Conservation (phyloP, 2,113 vertebrate species). For the Beaufortia kweichowensis region DNA sequence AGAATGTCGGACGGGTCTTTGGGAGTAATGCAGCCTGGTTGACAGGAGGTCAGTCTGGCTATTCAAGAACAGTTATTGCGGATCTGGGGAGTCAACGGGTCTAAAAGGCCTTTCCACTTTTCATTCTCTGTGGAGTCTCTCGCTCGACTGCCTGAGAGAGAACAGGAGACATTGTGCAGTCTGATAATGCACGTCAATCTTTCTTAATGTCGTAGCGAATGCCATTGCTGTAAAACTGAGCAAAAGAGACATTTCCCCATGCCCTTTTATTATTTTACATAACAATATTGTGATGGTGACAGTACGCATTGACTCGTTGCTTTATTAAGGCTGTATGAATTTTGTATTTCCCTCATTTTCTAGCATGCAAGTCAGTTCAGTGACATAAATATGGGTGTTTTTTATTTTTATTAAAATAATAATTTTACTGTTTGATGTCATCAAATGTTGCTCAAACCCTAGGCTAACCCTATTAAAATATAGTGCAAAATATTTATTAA, state of each 20-base stretch:
- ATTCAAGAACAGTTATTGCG: slow-evolving; percentile 64
- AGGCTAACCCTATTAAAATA: too few relatives aligned
- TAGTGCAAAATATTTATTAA: too few relatives aligned
- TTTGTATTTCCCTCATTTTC: too few relatives aligned
- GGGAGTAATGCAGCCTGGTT: slow-evolving; percentile 58
- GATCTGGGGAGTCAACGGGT: slow-evolving; percentile 56
- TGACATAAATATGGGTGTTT: too few relatives aligned
- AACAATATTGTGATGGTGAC: slow-evolving; percentile 39
- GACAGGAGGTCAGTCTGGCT: slow-evolving; percentile 67
- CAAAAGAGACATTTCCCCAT: slow-evolving; percentile 16
- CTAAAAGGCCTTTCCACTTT: slow-evolving; percentile 59
- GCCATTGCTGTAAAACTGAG: slow-evolving; percentile 53
- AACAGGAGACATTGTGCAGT: slow-evolving; percentile 70
- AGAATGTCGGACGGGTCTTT: slow-evolving; percentile 66
- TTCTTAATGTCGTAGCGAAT: slow-evolving; percentile 69
- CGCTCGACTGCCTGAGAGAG: slow-evolving; percentile 58
- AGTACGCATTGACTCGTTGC: not conserved
- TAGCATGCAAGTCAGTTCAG: too few relatives aligned
- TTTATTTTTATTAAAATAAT: too few relatives aligned
- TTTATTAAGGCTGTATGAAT: not conserved
- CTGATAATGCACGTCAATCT: slow-evolving; percentile 74
- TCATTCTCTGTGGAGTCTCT: slow-evolving; percentile 49
- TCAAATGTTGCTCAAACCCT: too few relatives aligned
- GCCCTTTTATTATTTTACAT: slow-evolving; percentile 42
- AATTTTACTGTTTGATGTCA: too few relatives aligned